Base-by-base conservation (phyloP, 2,113 vertebrate genomes). In the Vulpes lagopus region DNA sequence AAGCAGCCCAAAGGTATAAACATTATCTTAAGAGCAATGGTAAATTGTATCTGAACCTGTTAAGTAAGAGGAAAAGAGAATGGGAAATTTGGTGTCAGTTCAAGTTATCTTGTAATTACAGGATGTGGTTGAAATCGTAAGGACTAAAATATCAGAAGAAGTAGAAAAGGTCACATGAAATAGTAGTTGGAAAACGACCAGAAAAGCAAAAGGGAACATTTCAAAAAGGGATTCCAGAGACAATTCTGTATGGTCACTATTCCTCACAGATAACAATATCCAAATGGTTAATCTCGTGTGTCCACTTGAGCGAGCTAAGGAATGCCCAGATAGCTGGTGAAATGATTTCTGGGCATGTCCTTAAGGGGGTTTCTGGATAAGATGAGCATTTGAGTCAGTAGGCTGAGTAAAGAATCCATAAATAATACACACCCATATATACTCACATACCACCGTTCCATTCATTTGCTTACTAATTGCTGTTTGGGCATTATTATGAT, bases 61-160 rank as follows among this genome's bases (percentile, higher is more conserved):
- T 84, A 94, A 32, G 1, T 22, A 64, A 51, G 55, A 65, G 4
- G 10, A 64, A 95, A 93, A 62, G 25, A 95, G 91, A 79, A 88
- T 81, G 49, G 82, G 32, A 87, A 60, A n/a, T 55, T 74, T 91
- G 93, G 69, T 65, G 0, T 49, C 32, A 1, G 32, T 51, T 84
- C 80, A 38, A 51, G 65, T 82, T 62, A 88, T 65, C 60, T 82
- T 19, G 8, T 73, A 83, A 93, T 79, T 87, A 38, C 51, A 95
- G 67, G 27, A 67, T 79, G n/a, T 83, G 67, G 69, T 60, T 87
- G 82, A 93, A 86, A 83, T 93, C 51, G 67, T 79, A 79, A 90
- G 69, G 55, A 55, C 38, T 71, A 60, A 93, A 82, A 84, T 60
- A 79, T 20, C 25, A 1, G 32, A 73, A 27, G 86, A 88, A 67